phyloP scores from a whole-genome alignment of 2,113 vertebrate genomes.

The Cricetomys ansorgei region DNA sequence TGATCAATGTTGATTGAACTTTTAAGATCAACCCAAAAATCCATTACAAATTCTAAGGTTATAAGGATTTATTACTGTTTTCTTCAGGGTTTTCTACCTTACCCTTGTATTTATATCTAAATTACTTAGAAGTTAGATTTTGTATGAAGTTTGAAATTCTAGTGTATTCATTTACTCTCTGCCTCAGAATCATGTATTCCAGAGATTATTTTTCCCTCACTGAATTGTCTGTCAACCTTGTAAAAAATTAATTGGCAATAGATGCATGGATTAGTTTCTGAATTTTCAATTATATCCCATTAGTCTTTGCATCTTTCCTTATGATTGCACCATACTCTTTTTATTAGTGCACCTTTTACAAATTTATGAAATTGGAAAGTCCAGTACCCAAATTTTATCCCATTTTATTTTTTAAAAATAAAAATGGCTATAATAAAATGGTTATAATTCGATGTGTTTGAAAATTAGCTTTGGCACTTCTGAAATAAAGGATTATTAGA shows the following conservation, averaged over 20 bases:
- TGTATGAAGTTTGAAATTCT: neutral
- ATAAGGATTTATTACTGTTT: neutral
- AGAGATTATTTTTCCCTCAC: neutral
- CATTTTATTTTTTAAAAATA: neutral
- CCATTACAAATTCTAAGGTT: neutral
- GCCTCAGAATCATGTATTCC: neutral
- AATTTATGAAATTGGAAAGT: neutral
- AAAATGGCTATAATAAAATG: neutral
- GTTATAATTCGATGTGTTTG: neutral
- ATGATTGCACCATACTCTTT: neutral
- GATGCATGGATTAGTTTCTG: neutral
- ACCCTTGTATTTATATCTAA: neutral
- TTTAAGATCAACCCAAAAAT: neutral
- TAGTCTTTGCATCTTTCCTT: neutral
- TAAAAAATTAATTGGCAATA: neutral
- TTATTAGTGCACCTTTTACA: neutral
- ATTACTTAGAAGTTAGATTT: neutral
- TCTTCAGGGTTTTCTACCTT: too few relatives aligned
- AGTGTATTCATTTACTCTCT: neutral
- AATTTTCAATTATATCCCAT: neutral
- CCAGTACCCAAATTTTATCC: neutral
- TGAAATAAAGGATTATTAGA: neutral
- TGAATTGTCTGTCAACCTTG: neutral
- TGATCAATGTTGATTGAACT: neutral
- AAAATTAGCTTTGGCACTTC: neutral